phyloP scores from a whole-genome alignment of 2,888 invertebrate genomes.

The Chrysolina americana region DNA sequence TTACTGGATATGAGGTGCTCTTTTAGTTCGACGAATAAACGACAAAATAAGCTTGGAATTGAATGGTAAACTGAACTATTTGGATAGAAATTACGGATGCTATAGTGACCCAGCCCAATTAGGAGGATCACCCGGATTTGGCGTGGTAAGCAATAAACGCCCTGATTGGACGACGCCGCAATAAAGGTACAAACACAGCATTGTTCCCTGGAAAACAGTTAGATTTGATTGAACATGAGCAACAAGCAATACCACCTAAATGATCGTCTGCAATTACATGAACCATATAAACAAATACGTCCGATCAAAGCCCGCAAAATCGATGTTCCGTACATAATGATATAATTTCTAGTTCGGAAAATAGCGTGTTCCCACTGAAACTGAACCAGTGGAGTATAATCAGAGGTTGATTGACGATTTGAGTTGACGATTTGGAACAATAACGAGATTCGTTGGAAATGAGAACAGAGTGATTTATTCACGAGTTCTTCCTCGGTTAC shows the following conservation, averaged over 20 bases:
- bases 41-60: no score
- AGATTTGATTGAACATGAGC: conserved; percentile 12
- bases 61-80: background rate
- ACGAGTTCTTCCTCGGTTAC: no score
- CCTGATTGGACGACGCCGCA: conserved; percentile 7
- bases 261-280: conserved; percentile 10
- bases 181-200: conserved; percentile 16
- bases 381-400: background rate
- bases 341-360: conserved; percentile 11
- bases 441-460: no score
- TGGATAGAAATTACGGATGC: conserved; percentile 8
- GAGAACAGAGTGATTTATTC: no score
- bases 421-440: no score
- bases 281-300: conserved; percentile 16
- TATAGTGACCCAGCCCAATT: background rate
- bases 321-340: conserved; percentile 1
- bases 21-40: no score
- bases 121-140: conserved; percentile 16
- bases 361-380: background rate
- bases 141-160: conserved; percentile 15
- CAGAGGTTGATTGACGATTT: background rate
- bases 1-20: no score
- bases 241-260: conserved; percentile 8
- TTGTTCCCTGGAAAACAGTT: conserved; percentile 11
- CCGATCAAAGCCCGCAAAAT: conserved; percentile 10